phyloP scores from a whole-genome alignment of 2,797 vertebrate genomes.

The Anguilla anguilla region DNA sequence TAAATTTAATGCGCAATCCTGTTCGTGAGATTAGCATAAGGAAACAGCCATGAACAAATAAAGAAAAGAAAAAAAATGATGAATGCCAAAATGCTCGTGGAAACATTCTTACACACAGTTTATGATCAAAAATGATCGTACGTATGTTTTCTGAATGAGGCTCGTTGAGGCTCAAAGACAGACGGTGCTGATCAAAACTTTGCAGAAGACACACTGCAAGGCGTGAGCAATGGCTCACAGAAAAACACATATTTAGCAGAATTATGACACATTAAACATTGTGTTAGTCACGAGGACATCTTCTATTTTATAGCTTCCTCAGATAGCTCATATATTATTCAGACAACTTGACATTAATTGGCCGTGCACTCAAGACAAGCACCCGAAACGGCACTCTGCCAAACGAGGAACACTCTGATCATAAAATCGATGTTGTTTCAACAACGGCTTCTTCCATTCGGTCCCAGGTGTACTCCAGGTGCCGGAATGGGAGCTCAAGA shows the following conservation, averaged over 20 bases:
- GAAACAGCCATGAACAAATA: too few relatives aligned
- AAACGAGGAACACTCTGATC: not conserved
- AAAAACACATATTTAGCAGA: not conserved
- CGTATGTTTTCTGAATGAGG: too few relatives aligned
- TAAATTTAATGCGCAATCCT: too few relatives aligned
- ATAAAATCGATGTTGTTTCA: not conserved
- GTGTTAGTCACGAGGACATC: not conserved
- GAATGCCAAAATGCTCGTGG: too few relatives aligned
- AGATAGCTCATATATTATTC: conserved; percentile 9
- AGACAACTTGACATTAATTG: not conserved
- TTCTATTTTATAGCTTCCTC: not conserved
- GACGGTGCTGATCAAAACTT: not conserved
- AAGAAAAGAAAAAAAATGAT: too few relatives aligned
- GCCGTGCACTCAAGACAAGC: not conserved
- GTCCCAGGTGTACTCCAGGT: not conserved
- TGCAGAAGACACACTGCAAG: not conserved
- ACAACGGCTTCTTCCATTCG: not conserved
- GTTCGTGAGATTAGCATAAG: too few relatives aligned
- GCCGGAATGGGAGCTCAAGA: not conserved
- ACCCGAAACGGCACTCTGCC: not conserved
- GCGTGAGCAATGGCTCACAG: not conserved
- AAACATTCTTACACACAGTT: too few relatives aligned
- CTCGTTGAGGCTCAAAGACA: not conserved
- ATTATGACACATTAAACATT: not conserved
- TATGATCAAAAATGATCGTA: too few relatives aligned